Percentiles rank a stretch among this genome's conserved stretches.
These are phyloP conservation scores for Limnephilus rhombicus DNA, from an alignment of 2,888 invertebrate genomes.

Conservation along the genomic window DNA sequence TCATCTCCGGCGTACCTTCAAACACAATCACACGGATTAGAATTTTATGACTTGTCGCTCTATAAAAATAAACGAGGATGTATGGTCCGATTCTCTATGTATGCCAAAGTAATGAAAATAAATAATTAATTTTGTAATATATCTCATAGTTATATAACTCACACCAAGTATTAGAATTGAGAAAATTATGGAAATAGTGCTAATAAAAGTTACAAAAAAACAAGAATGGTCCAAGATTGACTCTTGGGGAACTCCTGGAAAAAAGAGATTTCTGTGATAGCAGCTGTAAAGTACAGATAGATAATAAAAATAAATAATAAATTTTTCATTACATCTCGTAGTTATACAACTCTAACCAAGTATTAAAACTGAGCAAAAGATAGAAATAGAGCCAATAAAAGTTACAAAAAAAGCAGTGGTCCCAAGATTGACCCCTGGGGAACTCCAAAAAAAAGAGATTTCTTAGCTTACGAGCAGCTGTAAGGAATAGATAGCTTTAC, in stretches of 20 bases:
- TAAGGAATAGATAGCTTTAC: too few species aligned
- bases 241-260: not conserved
- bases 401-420: not conserved
- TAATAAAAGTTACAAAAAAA: not conserved
- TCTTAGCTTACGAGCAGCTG: too few species aligned
- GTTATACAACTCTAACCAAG: too few species aligned
- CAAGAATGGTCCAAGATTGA: not conserved
- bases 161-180: not conserved
- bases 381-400: not conserved
- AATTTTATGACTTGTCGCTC: not conserved
- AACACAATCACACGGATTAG: not conserved
- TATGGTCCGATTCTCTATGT: not conserved
- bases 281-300: too few species aligned
- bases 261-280: too few species aligned
- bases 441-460: not conserved
- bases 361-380: too few species aligned
- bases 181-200: not conserved
- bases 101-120: not conserved
- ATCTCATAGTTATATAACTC: too few species aligned
- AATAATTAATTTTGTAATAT: not conserved
- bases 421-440: not conserved
- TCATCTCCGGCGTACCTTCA: constrained; percentile 91
- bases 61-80: not conserved
- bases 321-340: not conserved
- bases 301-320: not conserved